phyloP scores from a whole-genome alignment of 2,797 vertebrate species.

The Lepidocolaptes lacrymiger region DNA sequence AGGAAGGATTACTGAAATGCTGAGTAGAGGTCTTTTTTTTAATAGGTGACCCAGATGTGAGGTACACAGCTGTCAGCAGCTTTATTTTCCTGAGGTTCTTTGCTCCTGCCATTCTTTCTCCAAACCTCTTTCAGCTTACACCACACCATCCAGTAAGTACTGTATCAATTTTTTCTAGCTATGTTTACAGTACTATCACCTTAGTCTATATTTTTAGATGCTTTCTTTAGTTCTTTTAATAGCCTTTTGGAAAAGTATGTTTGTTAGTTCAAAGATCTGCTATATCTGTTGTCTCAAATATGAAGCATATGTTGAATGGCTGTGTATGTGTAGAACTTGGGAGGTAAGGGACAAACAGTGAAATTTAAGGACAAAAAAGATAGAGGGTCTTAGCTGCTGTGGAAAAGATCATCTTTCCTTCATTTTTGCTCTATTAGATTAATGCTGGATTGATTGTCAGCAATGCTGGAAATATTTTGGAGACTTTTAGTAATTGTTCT shows the following conservation, averaged over 20 bases:
- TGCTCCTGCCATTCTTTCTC: constrained; percentile 96
- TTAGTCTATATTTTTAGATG: background rate
- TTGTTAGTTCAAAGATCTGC: background rate
- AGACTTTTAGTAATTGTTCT: background rate
- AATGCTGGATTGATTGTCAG: background rate
- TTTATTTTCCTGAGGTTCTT: constrained; percentile 99
- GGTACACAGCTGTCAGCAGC: constrained; percentile 97
- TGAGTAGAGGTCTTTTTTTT: background rate
- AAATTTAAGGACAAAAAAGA: background rate
- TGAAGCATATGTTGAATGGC: background rate
- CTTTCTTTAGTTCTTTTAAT: background rate
- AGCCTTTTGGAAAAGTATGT: background rate
- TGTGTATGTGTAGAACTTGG: background rate
- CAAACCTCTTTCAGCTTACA: constrained; percentile 95
- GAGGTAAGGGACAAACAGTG: background rate
- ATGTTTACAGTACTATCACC: background rate
- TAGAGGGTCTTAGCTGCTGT: background rate
- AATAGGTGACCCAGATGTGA: constrained; percentile 92
- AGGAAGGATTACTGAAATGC: constrained; percentile 10
- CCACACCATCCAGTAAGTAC: constrained; percentile 93
- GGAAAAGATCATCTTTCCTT: background rate
- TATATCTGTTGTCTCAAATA: background rate
- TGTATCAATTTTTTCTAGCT: background rate
- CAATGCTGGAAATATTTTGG: background rate
- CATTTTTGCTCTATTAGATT: background rate